phyloP scores from a whole-genome alignment of 1,140 invertebrate genomes.

The Uloborus diversus region DNA sequence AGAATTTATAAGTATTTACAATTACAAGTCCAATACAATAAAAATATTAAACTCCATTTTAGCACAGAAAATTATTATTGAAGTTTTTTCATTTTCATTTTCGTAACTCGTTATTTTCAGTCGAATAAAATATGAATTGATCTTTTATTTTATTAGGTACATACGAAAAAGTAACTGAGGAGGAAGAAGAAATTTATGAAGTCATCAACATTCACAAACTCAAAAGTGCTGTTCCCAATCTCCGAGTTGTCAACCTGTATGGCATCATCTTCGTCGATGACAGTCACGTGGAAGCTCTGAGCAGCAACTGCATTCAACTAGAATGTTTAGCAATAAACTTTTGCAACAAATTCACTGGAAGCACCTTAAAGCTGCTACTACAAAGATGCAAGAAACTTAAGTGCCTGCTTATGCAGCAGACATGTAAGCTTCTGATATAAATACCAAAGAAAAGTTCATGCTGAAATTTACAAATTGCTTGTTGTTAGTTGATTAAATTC shows the following conservation, averaged over 20 bases:
- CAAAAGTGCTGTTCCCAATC: conserved; percentile 94
- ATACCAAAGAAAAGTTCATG: neutral
- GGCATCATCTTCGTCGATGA: conserved; percentile 99
- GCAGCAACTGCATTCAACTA: conserved; percentile 78
- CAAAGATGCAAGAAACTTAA: conserved; percentile 91
- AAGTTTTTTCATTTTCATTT: too few species aligned
- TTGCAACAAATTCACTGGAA: conserved; percentile 96
- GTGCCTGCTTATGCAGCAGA: conserved; percentile 95
- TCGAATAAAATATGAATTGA: conserved; percentile 26
- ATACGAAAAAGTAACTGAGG: conserved; percentile 98
- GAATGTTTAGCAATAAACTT: conserved; percentile 96
- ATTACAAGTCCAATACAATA: too few species aligned
- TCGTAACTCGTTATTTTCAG: too few species aligned
- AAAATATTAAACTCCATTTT: too few species aligned
- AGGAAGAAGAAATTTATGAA: conserved; percentile 99
- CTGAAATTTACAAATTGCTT: too few species aligned
- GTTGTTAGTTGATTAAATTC: too few species aligned
- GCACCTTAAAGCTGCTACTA: conserved; percentile 94
- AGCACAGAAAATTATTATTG: too few species aligned
- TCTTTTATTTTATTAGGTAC: conserved; percentile 75
- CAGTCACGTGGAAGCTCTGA: conserved; percentile 97
- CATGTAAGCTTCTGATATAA: conserved; percentile 72
- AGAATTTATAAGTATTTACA: too few species aligned
- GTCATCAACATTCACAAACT: conserved; percentile 99
- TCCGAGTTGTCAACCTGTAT: conserved; percentile 94